A percentile compares a stretch with the other conserved stretches of the same genome.
These are phyloP conservation scores for Noctua janthina DNA, from an alignment of 2,888 invertebrate genomes.

Conservation along the genomic window DNA sequence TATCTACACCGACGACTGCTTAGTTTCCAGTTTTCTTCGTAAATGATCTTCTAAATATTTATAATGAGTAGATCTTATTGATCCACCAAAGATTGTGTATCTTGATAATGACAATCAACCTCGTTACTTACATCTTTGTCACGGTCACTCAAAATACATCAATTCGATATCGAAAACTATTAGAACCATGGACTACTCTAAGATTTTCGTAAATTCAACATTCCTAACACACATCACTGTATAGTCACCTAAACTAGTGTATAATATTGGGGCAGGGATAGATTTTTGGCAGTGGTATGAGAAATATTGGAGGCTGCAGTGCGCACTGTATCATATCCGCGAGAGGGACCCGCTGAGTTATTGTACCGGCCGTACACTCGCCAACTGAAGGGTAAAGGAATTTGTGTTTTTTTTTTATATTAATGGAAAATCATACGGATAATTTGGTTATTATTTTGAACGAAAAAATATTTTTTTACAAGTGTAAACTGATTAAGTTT, in stretches of 20 bases:
- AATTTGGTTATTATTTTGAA: neutral
- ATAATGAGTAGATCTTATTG: neutral
- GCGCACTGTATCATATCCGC: slow-evolving; percentile 78
- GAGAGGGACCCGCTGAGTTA: slow-evolving; percentile 76
- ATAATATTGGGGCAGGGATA: slow-evolving; percentile 49
- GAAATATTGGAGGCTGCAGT: slow-evolving; percentile 73
- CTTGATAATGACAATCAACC: neutral
- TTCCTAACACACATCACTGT: neutral
- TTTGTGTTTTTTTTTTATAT: neutral
- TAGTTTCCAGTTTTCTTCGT: neutral
- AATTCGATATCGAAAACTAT: neutral
- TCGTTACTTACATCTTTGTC: neutral
- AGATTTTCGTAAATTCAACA: neutral
- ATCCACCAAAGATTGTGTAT: neutral
- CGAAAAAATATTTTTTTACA: neutral
- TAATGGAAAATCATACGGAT: neutral
- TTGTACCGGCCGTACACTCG: slow-evolving; percentile 71
- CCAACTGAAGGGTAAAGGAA: slow-evolving; percentile 37
- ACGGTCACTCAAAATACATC: neutral
- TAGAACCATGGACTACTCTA: neutral
- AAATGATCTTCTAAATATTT: neutral
- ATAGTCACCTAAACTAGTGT: slow-evolving; percentile 28
- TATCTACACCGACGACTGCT: neutral
- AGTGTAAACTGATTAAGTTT: neutral
- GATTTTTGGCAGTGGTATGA: slow-evolving; percentile 64